Base-by-base conservation (phyloP, 2,888 invertebrate genomes). In the Amiota minor region DNA sequence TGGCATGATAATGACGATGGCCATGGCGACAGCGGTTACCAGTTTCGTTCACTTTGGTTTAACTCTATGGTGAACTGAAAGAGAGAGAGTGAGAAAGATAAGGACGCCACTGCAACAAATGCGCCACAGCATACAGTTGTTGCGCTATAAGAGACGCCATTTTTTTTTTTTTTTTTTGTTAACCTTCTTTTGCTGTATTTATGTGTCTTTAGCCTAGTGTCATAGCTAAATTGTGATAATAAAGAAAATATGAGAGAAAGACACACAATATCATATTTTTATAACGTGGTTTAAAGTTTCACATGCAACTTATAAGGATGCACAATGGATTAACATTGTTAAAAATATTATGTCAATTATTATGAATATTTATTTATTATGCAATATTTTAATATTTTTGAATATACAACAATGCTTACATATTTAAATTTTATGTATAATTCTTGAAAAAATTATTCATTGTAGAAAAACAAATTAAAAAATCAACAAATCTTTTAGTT, bases 161-260 rank as follows among this genome's bases (percentile, higher is more conserved):
- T 35, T 35, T 8, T 35, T 35, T 3, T 35, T 35, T 35, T 35
- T 35, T 8, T 35, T 35, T 3, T 35, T 35, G 35, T 68, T 68
- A 68, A 68, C 53, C 67, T 68, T 23, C 67, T 68, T 53, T 53
- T 68, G 50, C 67, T 68, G 67, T 50, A 68, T 68, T 68, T 68
- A 68, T 68, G 67, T 53, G 67, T 53, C 67, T 53, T 53, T 68
- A 20, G 50, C 67, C 50, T 68, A 53, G 53, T 68, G 53, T 68
- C 67, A 68, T 20, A 23, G 67, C 67, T 68, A 14, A 50, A 53
- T 23, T 68, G 67, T 68, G 67, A 68, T 53, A 68, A 68, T 20
- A 68, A 67, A 35, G 35, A 35, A 35, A 35, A 35, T 35, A 35
- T 35, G 6, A 2, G 6, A 35, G 6, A 35, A 35, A 35, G 2